Evolutionary conservation across 2,888 invertebrate species (phyloP).

Genomic region (Cynaeus angustus): DNA sequence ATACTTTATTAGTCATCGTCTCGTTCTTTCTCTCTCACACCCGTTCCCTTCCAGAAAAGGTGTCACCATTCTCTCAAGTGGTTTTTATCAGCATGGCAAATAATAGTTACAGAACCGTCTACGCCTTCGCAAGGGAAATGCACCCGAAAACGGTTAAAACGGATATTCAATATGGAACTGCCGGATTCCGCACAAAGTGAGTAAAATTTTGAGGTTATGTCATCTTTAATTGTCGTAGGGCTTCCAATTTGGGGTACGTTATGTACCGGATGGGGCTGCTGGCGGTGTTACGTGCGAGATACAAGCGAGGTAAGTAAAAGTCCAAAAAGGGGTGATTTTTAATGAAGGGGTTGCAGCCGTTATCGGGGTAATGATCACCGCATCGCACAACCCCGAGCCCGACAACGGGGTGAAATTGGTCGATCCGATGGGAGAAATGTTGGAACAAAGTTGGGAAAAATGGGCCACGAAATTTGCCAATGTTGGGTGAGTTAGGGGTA

Average conservation of each 20-base stretch:
- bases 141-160: conserved; percentile 81
- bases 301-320: conserved; percentile 80
- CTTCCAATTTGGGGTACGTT: conserved; percentile 89
- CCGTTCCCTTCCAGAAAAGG: conserved; percentile 33
- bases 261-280: conserved; percentile 96
- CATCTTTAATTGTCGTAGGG: conserved; percentile 76
- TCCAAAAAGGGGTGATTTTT: neutral
- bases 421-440: conserved; percentile 97
- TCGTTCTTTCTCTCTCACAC: conserved; percentile 41
- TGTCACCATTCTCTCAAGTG: conserved; percentile 45
- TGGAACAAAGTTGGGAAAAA: conserved; percentile 93
- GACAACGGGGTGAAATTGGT: conserved; percentile 98
- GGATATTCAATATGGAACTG: conserved; percentile 87
- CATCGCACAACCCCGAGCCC: conserved; percentile 96
- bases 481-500: conserved; percentile 75
- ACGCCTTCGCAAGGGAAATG: conserved; percentile 86
- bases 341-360: conserved; percentile 73
- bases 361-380: conserved; percentile 99
- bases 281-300: conserved; percentile 90
- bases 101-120: conserved; percentile 75
- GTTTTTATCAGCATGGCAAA: conserved; percentile 60
- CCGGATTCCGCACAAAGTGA: conserved; percentile 89
- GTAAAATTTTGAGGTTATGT: conserved; percentile 65
- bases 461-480: conserved; percentile 92
- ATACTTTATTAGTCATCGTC: conserved; percentile 43